Evolutionary conservation across 2,888 invertebrate species (phyloP).

Genomic region (Cheiracanthium punctorium): DNA sequence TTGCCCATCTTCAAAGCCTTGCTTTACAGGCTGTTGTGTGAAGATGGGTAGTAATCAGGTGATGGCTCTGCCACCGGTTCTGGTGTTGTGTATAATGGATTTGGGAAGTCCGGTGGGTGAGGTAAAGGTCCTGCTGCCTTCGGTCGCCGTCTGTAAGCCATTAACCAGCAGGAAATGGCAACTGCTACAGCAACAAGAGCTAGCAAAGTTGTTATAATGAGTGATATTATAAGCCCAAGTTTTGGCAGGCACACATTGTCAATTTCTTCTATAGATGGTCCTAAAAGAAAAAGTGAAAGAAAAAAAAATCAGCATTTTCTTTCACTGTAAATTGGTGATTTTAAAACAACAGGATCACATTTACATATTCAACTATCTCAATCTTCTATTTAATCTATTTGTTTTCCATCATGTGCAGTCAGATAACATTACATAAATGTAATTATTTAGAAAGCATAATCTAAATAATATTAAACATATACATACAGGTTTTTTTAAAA

Average conservation of each 20-base stretch:
- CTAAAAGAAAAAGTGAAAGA: constrained; percentile 75
- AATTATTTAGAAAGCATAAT: too few relatives aligned
- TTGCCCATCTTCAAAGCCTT: background rate
- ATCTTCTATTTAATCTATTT: too few relatives aligned
- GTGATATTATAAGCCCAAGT: constrained; percentile 92
- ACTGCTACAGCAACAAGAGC: constrained; percentile 95
- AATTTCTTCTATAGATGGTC: constrained; percentile 79
- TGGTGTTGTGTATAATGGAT: constrained; percentile 90
- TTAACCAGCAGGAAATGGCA: constrained; percentile 95
- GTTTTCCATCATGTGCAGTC: too few relatives aligned
- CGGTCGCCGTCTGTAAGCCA: constrained; percentile 92
- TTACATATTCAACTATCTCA: too few relatives aligned
- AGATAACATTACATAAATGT: too few relatives aligned
- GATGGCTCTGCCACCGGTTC: constrained; percentile 88
- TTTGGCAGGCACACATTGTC: constrained; percentile 95
- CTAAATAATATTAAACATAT: too few relatives aligned
- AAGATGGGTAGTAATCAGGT: constrained; percentile 82
- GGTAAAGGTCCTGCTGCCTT: constrained; percentile 92
- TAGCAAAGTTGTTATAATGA: constrained; percentile 92
- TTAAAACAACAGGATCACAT: too few relatives aligned
- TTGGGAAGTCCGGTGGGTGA: constrained; percentile 96
- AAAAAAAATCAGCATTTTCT: too few relatives aligned
- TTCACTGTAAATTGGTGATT: too few relatives aligned
- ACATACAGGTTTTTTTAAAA: too few relatives aligned
- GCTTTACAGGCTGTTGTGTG: constrained; percentile 63